Conservation (phyloP, 2,888 invertebrate species). For the Punctoribates punctum region DNA sequence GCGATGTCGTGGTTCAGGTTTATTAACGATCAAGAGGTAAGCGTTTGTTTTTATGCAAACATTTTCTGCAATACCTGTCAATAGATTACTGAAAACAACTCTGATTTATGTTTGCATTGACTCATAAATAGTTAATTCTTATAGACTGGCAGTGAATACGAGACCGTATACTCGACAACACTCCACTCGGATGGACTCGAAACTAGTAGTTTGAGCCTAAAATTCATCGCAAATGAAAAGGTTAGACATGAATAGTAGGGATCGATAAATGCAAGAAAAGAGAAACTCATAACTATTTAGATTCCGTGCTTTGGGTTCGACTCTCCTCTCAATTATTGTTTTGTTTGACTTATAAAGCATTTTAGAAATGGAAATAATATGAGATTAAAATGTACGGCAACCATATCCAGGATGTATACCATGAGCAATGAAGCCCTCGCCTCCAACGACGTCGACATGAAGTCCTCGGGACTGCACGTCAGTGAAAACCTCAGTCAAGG, state of each 20-base stretch:
- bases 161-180: constrained; percentile 22
- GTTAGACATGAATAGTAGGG: constrained; percentile 19
- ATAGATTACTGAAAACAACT: neutral
- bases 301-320: neutral
- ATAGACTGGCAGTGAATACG: constrained; percentile 35
- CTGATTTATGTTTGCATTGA: constrained; percentile 13
- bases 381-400: constrained; percentile 46
- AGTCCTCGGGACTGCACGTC: constrained; percentile 47
- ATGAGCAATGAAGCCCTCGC: constrained; percentile 49
- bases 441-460: constrained; percentile 43
- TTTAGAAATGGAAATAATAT: constrained; percentile 35
- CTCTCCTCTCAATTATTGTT: neutral
- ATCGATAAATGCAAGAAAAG: constrained; percentile 6
- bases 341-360: constrained; percentile 26
- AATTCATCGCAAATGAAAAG: constrained; percentile 45
- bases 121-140: constrained; percentile 10
- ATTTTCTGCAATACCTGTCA: neutral
- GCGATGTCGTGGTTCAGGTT: constrained; percentile 50
- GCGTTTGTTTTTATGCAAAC: constrained; percentile 35
- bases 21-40: constrained; percentile 69
- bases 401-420: constrained; percentile 47
- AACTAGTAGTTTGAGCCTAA: constrained; percentile 46
- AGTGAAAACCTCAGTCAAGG: constrained; percentile 48
- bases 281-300: constrained; percentile 1
- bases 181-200: constrained; percentile 48